These are phyloP conservation scores for Maniola hyperantus DNA, from an alignment of 2,888 invertebrate species.

Conservation along the genomic window DNA sequence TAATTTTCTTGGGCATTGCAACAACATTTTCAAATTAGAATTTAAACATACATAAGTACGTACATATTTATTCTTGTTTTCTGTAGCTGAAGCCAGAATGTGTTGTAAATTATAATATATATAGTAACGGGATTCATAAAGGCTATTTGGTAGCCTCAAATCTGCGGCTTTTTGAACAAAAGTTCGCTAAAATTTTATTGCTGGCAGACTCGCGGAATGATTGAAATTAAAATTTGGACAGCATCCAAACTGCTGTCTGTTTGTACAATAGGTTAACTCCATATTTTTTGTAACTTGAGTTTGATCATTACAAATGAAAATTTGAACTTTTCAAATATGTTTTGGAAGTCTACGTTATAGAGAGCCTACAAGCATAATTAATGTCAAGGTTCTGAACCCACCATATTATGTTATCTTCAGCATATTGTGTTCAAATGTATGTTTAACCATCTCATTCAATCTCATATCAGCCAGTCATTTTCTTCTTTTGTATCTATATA, in stretches of 20 bases:
- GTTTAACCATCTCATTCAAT: too few relatives aligned
- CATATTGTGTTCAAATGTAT: too few relatives aligned
- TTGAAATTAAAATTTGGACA: constrained; percentile 42
- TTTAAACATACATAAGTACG: too few relatives aligned
- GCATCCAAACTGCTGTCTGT: constrained; percentile 33
- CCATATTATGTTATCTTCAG: too few relatives aligned
- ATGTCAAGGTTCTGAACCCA: too few relatives aligned
- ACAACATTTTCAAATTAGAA: neutral
- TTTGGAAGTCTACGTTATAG: too few relatives aligned
- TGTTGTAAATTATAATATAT: neutral
- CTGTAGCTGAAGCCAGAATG: neutral
- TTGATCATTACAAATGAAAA: neutral
- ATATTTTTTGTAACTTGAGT: constrained; percentile 17
- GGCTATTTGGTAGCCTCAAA: constrained; percentile 3
- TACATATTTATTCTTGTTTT: neutral
- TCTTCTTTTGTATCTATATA: too few relatives aligned
- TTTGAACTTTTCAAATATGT: too few relatives aligned
- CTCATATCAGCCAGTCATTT: too few relatives aligned
- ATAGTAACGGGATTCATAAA: neutral
- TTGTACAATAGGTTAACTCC: constrained; percentile 29
- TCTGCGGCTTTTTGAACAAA: constrained; percentile 19
- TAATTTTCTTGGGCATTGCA: neutral
- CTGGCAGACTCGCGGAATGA: constrained; percentile 34
- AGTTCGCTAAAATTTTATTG: constrained; percentile 35
- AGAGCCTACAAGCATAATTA: too few relatives aligned